phyloP scores from a whole-genome alignment of 2,797 vertebrate genomes.

The Pampus argenteus region DNA sequence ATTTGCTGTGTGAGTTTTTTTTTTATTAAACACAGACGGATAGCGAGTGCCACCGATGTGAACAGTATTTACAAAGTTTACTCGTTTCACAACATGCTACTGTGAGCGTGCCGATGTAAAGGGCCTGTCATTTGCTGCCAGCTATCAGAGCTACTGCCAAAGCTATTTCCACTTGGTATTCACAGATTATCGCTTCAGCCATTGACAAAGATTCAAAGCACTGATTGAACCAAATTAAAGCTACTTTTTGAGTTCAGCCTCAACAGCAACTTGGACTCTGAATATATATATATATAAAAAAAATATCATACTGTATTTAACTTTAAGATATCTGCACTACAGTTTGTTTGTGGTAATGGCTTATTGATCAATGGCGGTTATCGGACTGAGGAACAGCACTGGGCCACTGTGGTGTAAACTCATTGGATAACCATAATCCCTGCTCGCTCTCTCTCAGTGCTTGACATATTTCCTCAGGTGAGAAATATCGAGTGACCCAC shows the following conservation, averaged over 20 bases:
- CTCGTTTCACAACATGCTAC: constrained; percentile 38
- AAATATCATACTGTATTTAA: constrained; percentile 35
- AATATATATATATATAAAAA: constrained; percentile 3
- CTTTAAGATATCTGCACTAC: constrained; percentile 27
- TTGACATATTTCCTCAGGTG: constrained; percentile 75
- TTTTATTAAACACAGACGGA: constrained; percentile 10
- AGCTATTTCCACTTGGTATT: constrained; percentile 54
- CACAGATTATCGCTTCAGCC: constrained; percentile 48
- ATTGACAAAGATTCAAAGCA: constrained; percentile 59
- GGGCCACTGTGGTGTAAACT: constrained; percentile 49
- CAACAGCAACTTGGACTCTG: constrained; percentile 2
- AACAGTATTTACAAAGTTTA: constrained; percentile 29
- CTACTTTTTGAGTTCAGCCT: constrained; percentile 23
- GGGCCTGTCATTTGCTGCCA: constrained; percentile 55
- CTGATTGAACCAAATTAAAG: constrained; percentile 47
- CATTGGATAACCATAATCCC: constrained; percentile 73
- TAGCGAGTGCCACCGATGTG: not conserved
- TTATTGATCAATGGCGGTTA: constrained; percentile 72
- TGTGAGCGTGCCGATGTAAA: constrained; percentile 23
- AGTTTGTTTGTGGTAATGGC: constrained; percentile 58
- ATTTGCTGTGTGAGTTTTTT: constrained; percentile 6
- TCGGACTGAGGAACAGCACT: constrained; percentile 51
- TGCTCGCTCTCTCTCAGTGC: constrained; percentile 46
- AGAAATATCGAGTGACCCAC: constrained; percentile 73
- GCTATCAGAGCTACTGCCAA: constrained; percentile 49